These are phyloP conservation scores for Habroteleia sp. DNA, from an alignment of 2,888 invertebrate species.

Conservation along the genomic window DNA sequence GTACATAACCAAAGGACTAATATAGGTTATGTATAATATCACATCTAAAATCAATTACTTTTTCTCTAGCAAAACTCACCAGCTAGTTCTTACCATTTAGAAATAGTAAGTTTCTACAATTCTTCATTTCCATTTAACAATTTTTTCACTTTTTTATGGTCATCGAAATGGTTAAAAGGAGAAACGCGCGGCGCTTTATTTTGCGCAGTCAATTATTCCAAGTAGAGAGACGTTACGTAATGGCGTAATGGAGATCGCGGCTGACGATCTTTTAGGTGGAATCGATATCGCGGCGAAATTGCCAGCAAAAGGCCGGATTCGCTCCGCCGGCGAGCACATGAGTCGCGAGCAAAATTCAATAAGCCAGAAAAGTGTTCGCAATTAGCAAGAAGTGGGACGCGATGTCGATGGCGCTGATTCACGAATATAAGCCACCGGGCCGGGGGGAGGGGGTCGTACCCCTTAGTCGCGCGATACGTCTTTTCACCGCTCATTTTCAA, in stretches of 20 bases:
- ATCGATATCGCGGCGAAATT: slow-evolving; percentile 36
- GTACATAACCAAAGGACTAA: no score
- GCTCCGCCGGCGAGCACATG: slow-evolving; percentile 9
- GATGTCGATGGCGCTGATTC: slow-evolving; percentile 56
- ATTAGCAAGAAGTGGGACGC: slow-evolving; percentile 67
- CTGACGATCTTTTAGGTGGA: slow-evolving; percentile 30
- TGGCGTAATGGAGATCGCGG: slow-evolving; percentile 25
- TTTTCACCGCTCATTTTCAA: slow-evolving; percentile 34
- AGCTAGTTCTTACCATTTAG: no score
- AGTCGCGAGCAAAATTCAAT: slow-evolving; percentile 63
- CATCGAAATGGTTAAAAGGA: not conserved
- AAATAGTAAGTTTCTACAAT: no score
- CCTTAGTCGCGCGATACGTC: slow-evolving; percentile 17
- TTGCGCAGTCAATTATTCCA: slow-evolving; percentile 1
- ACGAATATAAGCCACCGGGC: slow-evolving; percentile 15
- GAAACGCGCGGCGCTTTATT: not conserved
- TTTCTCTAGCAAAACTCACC: no score
- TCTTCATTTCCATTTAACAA: no score
- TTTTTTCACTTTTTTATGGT: no score
- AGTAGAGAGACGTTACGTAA: slow-evolving; percentile 13
- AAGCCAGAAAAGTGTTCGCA: slow-evolving; percentile 70
- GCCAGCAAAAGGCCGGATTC: slow-evolving; percentile 26
- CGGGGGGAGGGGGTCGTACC: not conserved
- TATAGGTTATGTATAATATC: no score
- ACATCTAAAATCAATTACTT: no score